Percentiles rank a stretch among this genome's conserved stretches.
These are phyloP conservation scores for Rhyacichthys aspro DNA, from an alignment of 2,797 vertebrate species.

Conservation along the genomic window DNA sequence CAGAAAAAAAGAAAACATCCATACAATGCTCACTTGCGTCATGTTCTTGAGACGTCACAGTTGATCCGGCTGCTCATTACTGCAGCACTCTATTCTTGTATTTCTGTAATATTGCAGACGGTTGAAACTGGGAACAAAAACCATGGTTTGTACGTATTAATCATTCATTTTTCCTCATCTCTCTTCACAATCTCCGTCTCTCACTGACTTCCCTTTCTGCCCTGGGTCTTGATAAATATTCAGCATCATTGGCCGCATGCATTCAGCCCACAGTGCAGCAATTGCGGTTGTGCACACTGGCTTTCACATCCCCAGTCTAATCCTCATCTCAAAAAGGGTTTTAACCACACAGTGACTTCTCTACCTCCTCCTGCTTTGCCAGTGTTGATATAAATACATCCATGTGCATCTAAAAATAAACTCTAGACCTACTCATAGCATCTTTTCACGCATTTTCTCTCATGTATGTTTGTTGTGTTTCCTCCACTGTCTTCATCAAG, in stretches of 20 bases:
- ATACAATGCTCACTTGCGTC: constrained; percentile 41
- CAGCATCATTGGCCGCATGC: constrained; percentile 15
- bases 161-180: constrained; percentile 17
- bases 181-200: constrained; percentile 1
- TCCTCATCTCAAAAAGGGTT: constrained; percentile 58
- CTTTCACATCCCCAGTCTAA: constrained; percentile 51
- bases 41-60: constrained; percentile 47
- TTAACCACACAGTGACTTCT: constrained; percentile 54
- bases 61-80: constrained; percentile 25
- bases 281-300: constrained; percentile 11
- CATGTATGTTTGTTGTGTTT: background rate
- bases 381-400: constrained; percentile 61
- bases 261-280: constrained; percentile 4
- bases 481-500: constrained; percentile 31
- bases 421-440: constrained; percentile 32
- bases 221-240: constrained; percentile 48
- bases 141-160: constrained; percentile 25
- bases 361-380: constrained; percentile 48
- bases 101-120: background rate
- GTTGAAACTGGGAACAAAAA: background rate
- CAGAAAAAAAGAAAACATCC: background rate
- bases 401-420: constrained; percentile 67
- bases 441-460: constrained; percentile 3
- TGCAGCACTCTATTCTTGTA: constrained; percentile 15
- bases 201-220: constrained; percentile 21